Base-by-base conservation (phyloP, 1,140 invertebrate genomes). In the Drosophila sechellia region DNA sequence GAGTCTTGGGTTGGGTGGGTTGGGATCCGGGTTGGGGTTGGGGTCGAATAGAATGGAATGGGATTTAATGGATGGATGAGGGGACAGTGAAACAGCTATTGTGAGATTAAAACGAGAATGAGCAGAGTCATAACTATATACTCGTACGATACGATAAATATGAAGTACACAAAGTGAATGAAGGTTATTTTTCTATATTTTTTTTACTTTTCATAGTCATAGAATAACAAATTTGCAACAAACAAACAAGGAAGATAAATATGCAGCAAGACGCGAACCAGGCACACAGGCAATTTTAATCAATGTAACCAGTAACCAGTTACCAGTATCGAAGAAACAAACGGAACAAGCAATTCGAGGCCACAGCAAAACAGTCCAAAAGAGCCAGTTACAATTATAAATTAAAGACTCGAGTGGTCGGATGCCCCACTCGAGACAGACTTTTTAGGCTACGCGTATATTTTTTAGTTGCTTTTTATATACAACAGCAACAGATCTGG, bases 161-260 rank as follows among this genome's bases (percentile, higher is more conserved):
- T 70, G 72, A 77, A 65, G 68, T 60, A 89, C 80, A 84, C 85
- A 84, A 89, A 89, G 73, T 89, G 84, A 87, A 87, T 71, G 83
- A 89, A 80, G 84, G 85, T 89, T 89, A 89, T 89, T 89, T 89
- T 89, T 89, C 84, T 89, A 89, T 89, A 89, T 83, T 89, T 89
- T 89, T 89, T 89, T 89, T 89, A 89, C 85, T 89, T 89, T 89
- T 89, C 84, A 89, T 89, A 90, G 84, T 89, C 84, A 89, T 89
- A 89, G 84, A 89, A 89, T 89, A 89, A 89, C 84, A 89, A 89
- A 89, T 89, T 89, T 89, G 43, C 64, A 73, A 13, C 39, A 77
- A 52, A 56, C 42, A 64, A 27, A 55, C 42, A 65, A 27, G 39
- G 11, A 37, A 79, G 48, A 61, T 55, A 60, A 71, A 56, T 40